phyloP scores from a whole-genome alignment of 2,888 invertebrate genomes.

The Parthenolecanium corni region DNA sequence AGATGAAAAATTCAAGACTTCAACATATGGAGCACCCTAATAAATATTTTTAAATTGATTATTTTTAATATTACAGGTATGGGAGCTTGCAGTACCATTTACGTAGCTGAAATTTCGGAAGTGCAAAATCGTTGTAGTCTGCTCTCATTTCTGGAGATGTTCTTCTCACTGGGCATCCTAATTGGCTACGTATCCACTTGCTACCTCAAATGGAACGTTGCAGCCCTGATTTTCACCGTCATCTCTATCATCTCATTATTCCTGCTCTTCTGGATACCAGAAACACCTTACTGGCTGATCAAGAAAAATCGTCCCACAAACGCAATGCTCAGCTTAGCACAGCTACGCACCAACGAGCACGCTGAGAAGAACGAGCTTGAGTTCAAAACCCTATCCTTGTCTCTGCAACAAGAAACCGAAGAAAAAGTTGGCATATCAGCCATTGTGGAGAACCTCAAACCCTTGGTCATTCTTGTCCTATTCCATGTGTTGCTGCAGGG shows the following conservation, averaged over 20 bases:
- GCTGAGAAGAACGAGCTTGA: neutral
- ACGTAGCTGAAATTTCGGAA: conserved; percentile 24
- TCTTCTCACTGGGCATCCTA: conserved; percentile 9
- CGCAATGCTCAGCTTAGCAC: neutral
- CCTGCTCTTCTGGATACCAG: conserved; percentile 7
- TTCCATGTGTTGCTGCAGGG: conserved; percentile 13
- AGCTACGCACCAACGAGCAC: neutral
- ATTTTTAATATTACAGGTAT: conserved; percentile 5
- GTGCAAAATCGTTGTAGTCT: conserved; percentile 12
- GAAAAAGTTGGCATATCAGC: neutral
- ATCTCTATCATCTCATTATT: conserved; percentile 3
- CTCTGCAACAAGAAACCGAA: neutral
- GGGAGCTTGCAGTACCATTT: conserved; percentile 15
- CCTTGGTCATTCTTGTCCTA: conserved; percentile 11
- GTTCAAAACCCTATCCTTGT: neutral
- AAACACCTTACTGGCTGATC: conserved; percentile 20
- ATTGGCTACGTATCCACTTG: conserved; percentile 6
- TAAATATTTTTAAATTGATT: too few relatives aligned
- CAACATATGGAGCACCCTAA: too few relatives aligned
- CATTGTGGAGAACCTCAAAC: neutral
- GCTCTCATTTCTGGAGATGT: conserved; percentile 17
- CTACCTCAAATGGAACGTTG: conserved; percentile 9
- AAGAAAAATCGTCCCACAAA: neutral
- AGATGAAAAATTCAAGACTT: too few relatives aligned
- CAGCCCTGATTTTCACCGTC: conserved; percentile 3